These are phyloP conservation scores for Actenoides hombroni DNA, from an alignment of 2,113 vertebrate genomes.

Conservation along the genomic window DNA sequence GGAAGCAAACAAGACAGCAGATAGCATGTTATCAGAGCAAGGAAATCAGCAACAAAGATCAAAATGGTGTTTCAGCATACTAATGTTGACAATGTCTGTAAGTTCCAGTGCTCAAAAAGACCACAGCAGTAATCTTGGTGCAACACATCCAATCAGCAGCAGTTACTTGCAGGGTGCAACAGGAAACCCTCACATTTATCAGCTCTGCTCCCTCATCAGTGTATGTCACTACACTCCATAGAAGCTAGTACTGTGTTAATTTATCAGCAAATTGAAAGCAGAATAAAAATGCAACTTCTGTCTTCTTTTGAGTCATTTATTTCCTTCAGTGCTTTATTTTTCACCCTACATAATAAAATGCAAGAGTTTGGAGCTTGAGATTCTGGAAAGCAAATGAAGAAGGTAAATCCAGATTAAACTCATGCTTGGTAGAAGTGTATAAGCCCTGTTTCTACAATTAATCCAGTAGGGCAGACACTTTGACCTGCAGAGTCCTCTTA, in stretches of 20 bases:
- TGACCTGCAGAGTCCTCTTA: background rate
- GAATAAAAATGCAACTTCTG: constrained; percentile 9
- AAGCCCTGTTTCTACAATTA: background rate
- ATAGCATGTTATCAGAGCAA: constrained; percentile 42
- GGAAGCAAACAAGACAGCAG: constrained; percentile 24
- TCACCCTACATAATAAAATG: background rate
- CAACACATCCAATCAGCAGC: constrained; percentile 21
- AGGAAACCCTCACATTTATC: constrained; percentile 69
- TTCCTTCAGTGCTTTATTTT: background rate
- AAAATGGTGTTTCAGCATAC: constrained; percentile 59
- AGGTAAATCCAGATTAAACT: background rate
- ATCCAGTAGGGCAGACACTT: background rate
- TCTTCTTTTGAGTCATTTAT: background rate
- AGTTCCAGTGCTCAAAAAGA: background rate
- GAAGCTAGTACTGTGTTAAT: constrained; percentile 15
- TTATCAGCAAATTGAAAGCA: constrained; percentile 40
- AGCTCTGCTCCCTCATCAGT: constrained; percentile 44
- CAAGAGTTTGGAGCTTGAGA: background rate
- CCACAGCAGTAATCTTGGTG: constrained; percentile 41
- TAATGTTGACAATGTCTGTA: constrained; percentile 2
- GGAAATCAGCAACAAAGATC: constrained; percentile 51
- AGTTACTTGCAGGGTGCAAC: constrained; percentile 28
- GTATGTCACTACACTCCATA: background rate
- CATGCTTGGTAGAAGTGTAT: background rate
- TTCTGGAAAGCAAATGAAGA: background rate